Evolutionary conservation across 2,888 invertebrate species (phyloP).

Genomic region (Plutella xylostella): DNA sequence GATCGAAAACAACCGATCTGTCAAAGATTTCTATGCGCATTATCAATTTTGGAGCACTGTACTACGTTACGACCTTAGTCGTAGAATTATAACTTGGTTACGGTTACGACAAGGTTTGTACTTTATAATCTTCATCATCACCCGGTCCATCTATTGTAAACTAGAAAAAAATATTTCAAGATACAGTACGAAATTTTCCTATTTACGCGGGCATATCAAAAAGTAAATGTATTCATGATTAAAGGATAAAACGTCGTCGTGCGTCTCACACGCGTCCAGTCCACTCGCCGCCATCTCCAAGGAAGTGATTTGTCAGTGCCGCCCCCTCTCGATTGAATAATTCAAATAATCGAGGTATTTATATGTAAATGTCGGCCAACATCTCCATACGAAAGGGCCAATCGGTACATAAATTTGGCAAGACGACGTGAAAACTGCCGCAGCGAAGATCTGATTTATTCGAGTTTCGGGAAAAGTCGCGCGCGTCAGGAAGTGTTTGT

Average conservation of each 20-base stretch:
- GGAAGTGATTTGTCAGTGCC: constrained; percentile 70
- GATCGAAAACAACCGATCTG: no score
- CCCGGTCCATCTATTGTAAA: no score
- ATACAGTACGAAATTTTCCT: no score
- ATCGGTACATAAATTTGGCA: constrained; percentile 70
- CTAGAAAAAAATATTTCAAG: no score
- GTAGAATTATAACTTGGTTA: no score
- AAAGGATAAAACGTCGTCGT: not conserved
- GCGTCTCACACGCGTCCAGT: constrained; percentile 1
- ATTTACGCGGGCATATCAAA: no score
- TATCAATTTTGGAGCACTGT: no score
- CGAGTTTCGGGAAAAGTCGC: constrained; percentile 56
- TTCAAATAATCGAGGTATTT: constrained; percentile 71
- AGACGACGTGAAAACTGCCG: constrained; percentile 67
- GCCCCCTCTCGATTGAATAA: constrained; percentile 71
- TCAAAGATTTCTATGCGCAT: no score
- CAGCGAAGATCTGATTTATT: constrained; percentile 67
- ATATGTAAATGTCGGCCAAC: constrained; percentile 68
- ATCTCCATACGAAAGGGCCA: constrained; percentile 71
- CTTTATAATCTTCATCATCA: no score
- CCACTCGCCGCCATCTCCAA: constrained; percentile 62
- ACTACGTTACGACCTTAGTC: no score
- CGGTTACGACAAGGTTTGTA: no score
- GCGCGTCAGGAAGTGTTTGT: constrained; percentile 67
- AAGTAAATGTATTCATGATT: no score